phyloP scores from a whole-genome alignment of 2,888 invertebrate species.

The Meganola albula region DNA sequence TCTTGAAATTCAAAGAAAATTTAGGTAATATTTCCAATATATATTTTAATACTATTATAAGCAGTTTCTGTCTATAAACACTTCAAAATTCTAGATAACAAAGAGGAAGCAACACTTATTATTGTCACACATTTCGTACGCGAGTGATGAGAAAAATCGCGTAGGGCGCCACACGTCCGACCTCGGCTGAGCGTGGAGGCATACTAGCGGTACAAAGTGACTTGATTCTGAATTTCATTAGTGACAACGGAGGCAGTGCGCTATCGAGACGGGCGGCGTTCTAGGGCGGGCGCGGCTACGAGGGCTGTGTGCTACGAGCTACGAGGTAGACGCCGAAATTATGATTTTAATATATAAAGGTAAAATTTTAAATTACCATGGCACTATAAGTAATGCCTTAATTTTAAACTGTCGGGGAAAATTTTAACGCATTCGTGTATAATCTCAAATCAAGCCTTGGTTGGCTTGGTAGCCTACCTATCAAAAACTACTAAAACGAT shows the following conservation, averaged over 20 bases:
- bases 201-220: constrained; percentile 51
- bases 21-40: too few relatives aligned
- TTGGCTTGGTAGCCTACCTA: too few relatives aligned
- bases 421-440: too few relatives aligned
- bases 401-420: too few relatives aligned
- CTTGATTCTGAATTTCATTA: constrained; percentile 36
- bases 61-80: constrained; percentile 38
- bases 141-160: constrained; percentile 43
- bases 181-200: constrained; percentile 49
- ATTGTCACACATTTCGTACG: constrained; percentile 75
- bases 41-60: constrained; percentile 26
- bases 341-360: too few relatives aligned
- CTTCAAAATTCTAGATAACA: constrained; percentile 56
- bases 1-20: too few relatives aligned
- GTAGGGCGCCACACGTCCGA: constrained; percentile 50
- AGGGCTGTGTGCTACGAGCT: constrained; percentile 44
- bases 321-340: constrained; percentile 23
- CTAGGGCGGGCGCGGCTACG: constrained; percentile 56
- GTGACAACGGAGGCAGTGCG: constrained; percentile 35
- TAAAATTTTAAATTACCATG: too few relatives aligned
- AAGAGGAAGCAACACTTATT: constrained; percentile 75
- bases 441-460: too few relatives aligned
- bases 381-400: too few relatives aligned
- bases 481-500: too few relatives aligned
- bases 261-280: constrained; percentile 38